Base-by-base conservation (phyloP, 2,113 vertebrate genomes). In the Xenopus laevis region DNA sequence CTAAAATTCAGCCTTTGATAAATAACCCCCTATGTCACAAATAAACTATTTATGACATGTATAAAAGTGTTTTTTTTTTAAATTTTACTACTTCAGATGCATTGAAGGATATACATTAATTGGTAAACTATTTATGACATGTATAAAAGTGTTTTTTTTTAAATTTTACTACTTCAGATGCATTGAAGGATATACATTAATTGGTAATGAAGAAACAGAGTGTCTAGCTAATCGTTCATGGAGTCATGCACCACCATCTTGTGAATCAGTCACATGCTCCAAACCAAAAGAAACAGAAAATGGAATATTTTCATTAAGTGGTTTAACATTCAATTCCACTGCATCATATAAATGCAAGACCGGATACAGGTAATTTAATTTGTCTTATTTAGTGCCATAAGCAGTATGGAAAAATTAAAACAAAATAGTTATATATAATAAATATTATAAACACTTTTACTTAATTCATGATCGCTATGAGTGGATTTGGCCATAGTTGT, bases 361-460 rank as follows among this genome's bases (percentile, higher is more conserved):
- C 16, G 97, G 96, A 80, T 98, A 95, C 84, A 97, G 95, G 97
- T 98, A 96, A 88, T n/a, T 68, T 40, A 13, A 23, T 20, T 20
- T 40, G 52, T 40, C 33, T 40, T 40, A 40, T 40, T 4, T 40
- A 40, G 33, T 40, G 33, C 33, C 2, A 40, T 40, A 40, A 40
- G 8, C 33, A 40, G 33, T 40, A 40, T 40, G 33, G 6, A 40
- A 40, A 40, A 40, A 40, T 40, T 7, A 40, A 40, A 40, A 40
- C 2, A 1, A 40, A 27, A 27, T 27, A 27, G 1, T 27, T 27
- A 27, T 27, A 27, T 27, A 4, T 27, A 27, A 27, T 27, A 4
- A n/a, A 27, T 27, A 1, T 27, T 27, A 27, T 27, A 27, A n/a
- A n/a, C n/a, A n/a, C n/a, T n/a, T n/a, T n/a, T 33, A 33, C 6